Conservation (phyloP, 2,797 vertebrate genomes). For the Hozukius guyotensis region DNA sequence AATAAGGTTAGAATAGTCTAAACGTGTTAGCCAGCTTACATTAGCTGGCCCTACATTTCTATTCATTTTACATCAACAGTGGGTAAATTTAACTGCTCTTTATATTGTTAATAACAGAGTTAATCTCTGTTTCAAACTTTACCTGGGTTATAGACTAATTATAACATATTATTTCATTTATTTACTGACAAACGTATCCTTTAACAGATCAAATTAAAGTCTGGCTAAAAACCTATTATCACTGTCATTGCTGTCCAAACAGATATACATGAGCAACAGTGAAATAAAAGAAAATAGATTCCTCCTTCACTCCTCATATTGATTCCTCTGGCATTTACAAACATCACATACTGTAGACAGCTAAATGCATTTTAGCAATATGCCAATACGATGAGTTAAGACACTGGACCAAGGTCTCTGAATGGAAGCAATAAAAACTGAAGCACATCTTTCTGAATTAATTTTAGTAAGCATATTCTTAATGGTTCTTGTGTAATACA, state of each 20-base stretch:
- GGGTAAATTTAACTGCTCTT: constrained; percentile 11
- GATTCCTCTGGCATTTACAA: constrained; percentile 19
- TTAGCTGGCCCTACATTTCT: background rate
- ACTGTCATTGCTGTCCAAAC: background rate
- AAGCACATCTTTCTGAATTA: constrained; percentile 38
- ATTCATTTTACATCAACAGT: constrained; percentile 17
- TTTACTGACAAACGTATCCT: background rate
- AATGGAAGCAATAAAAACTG: constrained; percentile 69
- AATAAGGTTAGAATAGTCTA: constrained; percentile 13
- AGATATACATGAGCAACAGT: background rate
- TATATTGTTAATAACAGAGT: background rate
- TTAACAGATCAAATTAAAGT: background rate
- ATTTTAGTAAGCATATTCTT: background rate
- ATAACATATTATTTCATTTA: background rate
- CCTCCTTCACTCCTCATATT: background rate
- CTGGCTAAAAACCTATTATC: constrained; percentile 1
- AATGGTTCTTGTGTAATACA: constrained; percentile 1
- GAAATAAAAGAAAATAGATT: background rate
- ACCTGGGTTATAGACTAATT: background rate
- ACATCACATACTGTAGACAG: constrained; percentile 25
- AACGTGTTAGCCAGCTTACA: background rate
- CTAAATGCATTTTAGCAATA: constrained; percentile 47
- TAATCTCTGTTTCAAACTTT: background rate
- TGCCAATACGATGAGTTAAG: constrained; percentile 14
- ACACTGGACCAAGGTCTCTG: constrained; percentile 38